A percentile compares a stretch with the other conserved stretches of the same genome.
These are phyloP conservation scores for Gastracanthus pulcherrimus DNA, from an alignment of 2,888 invertebrate species.

Conservation along the genomic window DNA sequence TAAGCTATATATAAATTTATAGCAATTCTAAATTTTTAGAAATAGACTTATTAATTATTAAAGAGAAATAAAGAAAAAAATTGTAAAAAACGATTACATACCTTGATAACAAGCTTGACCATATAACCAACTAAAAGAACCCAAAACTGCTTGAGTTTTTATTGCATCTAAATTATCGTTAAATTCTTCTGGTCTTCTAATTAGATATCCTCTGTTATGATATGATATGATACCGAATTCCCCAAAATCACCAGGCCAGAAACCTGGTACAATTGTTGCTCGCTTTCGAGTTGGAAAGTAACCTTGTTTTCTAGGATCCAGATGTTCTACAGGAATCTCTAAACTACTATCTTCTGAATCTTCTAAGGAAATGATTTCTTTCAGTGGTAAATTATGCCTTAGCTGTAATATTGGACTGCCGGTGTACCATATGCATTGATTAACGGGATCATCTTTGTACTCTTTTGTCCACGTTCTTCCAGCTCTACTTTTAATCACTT, in stretches of 20 bases:
- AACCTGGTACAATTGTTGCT: conserved; percentile 88
- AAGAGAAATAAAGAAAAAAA: neutral
- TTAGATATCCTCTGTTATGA: conserved; percentile 83
- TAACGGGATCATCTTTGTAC: conserved; percentile 79
- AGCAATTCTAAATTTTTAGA: too few relatives aligned
- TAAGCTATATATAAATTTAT: too few relatives aligned
- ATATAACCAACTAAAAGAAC: conserved; percentile 89
- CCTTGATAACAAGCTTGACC: conserved; percentile 89
- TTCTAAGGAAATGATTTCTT: conserved; percentile 80
- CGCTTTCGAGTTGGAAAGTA: conserved; percentile 80
- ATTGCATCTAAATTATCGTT: conserved; percentile 83
- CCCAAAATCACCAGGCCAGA: conserved; percentile 89
- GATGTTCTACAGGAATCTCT: conserved; percentile 80
- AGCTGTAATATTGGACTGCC: conserved; percentile 85
- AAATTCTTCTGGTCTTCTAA: conserved; percentile 77
- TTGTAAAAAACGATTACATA: conserved; percentile 61
- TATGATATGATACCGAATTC: conserved; percentile 89
- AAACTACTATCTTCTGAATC: conserved; percentile 81
- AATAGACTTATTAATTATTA: neutral
- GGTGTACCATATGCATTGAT: conserved; percentile 85
- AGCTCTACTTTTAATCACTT: conserved; percentile 60
- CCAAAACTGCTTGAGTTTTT: conserved; percentile 86
- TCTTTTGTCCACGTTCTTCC: conserved; percentile 74
- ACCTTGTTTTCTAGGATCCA: conserved; percentile 83
- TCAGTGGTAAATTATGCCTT: conserved; percentile 84